Conservation (phyloP, 1,140 invertebrate genomes). For the Brachionus koreanus region DNA sequence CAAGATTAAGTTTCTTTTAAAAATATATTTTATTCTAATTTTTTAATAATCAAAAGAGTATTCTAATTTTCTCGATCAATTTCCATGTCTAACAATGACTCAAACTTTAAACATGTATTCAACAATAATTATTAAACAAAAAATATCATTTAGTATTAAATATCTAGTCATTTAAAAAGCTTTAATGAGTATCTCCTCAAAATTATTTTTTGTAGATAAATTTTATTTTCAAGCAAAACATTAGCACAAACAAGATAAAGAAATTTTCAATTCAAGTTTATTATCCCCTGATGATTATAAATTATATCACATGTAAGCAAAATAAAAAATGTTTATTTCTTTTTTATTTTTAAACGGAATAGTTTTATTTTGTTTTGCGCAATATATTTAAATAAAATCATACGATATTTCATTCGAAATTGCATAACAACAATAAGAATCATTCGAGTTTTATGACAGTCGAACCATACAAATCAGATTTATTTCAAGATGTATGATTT, state of each 20-base stretch:
- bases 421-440: background rate
- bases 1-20: background rate
- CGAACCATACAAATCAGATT: background rate
- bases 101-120: too few species aligned
- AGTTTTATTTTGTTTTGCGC: background rate
- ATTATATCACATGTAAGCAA: background rate
- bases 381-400: background rate
- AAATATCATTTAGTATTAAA: too few species aligned
- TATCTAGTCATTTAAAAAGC: too few species aligned
- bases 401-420: background rate
- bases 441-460: background rate
- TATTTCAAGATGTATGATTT: background rate
- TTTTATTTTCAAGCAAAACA: background rate
- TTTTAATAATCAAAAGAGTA: background rate
- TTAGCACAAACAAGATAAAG: background rate
- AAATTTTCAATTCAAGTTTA: background rate
- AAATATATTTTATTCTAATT: conserved; percentile 7
- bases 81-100: too few species aligned
- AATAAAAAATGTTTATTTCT: background rate
- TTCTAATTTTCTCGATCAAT: too few species aligned
- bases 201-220: too few species aligned
- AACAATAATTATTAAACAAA: too few species aligned
- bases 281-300: background rate
- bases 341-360: background rate
- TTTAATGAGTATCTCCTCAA: too few species aligned